These are phyloP conservation scores for Eupithecia pulchellata DNA, from an alignment of 2,888 invertebrate genomes.

Conservation along the genomic window DNA sequence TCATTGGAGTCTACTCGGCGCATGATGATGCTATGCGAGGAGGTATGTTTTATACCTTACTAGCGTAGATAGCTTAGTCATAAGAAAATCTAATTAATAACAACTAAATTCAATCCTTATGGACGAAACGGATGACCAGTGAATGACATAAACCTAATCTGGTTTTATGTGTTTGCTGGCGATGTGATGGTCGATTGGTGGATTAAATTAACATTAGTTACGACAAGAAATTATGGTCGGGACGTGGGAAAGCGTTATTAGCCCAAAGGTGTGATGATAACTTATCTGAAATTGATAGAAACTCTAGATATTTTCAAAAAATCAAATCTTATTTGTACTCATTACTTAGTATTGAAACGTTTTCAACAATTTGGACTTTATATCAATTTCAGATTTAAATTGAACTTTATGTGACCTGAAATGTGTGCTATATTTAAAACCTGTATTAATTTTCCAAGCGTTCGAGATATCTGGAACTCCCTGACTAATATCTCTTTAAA, in stretches of 20 bases:
- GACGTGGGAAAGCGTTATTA: conserved; percentile 69
- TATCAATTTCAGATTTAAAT: conserved; percentile 55
- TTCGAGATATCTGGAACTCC: conserved; percentile 67
- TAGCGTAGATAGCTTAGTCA: conserved; percentile 16
- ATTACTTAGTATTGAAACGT: background rate
- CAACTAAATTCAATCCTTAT: conserved; percentile 20
- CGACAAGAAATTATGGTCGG: conserved; percentile 52
- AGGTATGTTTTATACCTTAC: conserved; percentile 87
- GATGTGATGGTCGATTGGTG: conserved; percentile 18
- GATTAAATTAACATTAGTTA: conserved; percentile 28
- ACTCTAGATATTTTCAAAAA: background rate
- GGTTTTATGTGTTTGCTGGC: conserved; percentile 29
- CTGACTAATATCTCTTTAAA: conserved; percentile 55
- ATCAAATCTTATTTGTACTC: background rate
- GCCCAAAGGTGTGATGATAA: conserved; percentile 18
- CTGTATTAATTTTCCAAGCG: conserved; percentile 69
- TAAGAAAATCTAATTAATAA: conserved; percentile 16
- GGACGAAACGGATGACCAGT: conserved; percentile 14
- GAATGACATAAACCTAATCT: conserved; percentile 28
- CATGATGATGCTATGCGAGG: conserved; percentile 96
- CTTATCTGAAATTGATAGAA: conserved; percentile 57
- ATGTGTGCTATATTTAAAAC: conserved; percentile 56
- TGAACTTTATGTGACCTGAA: conserved; percentile 42
- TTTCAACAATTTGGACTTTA: background rate
- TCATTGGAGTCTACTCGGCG: conserved; percentile 96